Conservation (phyloP, 1,140 invertebrate species). For the Teleopsis dalmanni region DNA sequence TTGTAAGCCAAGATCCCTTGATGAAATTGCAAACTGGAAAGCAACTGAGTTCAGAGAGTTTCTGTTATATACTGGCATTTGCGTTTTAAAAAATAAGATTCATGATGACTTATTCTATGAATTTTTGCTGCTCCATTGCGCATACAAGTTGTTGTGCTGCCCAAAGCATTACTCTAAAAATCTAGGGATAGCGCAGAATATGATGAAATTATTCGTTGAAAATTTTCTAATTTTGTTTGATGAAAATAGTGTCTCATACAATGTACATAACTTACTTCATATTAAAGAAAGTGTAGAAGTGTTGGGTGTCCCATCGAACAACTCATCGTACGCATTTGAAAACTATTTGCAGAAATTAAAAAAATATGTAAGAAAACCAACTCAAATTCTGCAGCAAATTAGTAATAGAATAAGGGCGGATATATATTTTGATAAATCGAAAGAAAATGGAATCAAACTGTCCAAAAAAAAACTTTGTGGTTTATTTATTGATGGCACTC, state of each 20-base stretch:
- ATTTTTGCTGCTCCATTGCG: constrained; percentile 4
- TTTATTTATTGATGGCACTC: too few relatives aligned
- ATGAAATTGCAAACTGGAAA: constrained; percentile 44
- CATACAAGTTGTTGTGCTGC: constrained; percentile 1
- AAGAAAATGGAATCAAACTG: too few relatives aligned
- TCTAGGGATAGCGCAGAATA: not conserved
- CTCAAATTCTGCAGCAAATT: constrained; percentile 7
- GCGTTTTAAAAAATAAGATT: constrained; percentile 31
- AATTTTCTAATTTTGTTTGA: constrained; percentile 11
- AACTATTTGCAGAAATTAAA: constrained; percentile 11
- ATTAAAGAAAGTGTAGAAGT: constrained; percentile 1
- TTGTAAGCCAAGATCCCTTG: constrained; percentile 33
- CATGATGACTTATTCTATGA: constrained; percentile 1
- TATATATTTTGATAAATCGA: not conserved
- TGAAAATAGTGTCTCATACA: constrained; percentile 3
- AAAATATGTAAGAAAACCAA: constrained; percentile 9
- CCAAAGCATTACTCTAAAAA: constrained; percentile 7
- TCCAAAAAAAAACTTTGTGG: too few relatives aligned
- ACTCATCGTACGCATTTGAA: constrained; percentile 9
- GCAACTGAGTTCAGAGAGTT: constrained; percentile 47
- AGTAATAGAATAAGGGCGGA: not conserved
- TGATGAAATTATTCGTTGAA: constrained; percentile 10
- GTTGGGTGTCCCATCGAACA: not conserved
- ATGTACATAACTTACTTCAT: constrained; percentile 7
- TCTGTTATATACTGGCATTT: constrained; percentile 45